Percentiles rank a stretch among this genome's conserved stretches.
Evolutionary conservation across 2,797 vertebrate species (phyloP).

Genomic region (Bovichtus diacanthus): DNA sequence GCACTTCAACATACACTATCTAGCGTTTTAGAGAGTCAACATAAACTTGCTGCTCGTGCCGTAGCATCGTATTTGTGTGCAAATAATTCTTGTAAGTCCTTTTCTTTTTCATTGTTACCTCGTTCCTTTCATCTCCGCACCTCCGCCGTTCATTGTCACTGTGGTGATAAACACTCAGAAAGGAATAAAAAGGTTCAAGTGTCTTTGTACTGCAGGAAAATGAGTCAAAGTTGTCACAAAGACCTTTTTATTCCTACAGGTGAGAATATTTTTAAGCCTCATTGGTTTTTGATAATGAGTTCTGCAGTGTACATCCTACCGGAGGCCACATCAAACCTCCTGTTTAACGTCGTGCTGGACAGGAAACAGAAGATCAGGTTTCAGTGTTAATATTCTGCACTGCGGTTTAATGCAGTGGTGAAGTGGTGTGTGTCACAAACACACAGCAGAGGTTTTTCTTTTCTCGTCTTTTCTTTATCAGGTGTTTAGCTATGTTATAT

Average conservation of each 20-base stretch:
- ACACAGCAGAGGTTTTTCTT: background rate
- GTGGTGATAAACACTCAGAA: slow-evolving; percentile 40
- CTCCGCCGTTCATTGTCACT: slow-evolving; percentile 45
- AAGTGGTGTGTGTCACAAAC: slow-evolving; percentile 30
- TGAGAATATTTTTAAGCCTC: slow-evolving; percentile 75
- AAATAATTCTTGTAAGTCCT: slow-evolving; percentile 2
- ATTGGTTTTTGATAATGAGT: slow-evolving; percentile 73
- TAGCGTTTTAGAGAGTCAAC: slow-evolving; percentile 75
- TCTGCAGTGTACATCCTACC: slow-evolving; percentile 56
- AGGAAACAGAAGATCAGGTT: slow-evolving; percentile 72
- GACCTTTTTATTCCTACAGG: slow-evolving; percentile 61
- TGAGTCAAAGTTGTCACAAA: slow-evolving; percentile 55
- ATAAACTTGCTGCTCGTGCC: slow-evolving; percentile 50
- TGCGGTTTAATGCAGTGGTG: slow-evolving; percentile 29
- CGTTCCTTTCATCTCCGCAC: slow-evolving; percentile 42
- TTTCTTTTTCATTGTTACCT: slow-evolving; percentile 1
- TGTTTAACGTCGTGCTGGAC: slow-evolving; percentile 48
- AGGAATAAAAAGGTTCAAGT: background rate
- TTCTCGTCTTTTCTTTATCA: background rate
- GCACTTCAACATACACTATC: slow-evolving; percentile 75
- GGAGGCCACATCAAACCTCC: slow-evolving; percentile 47
- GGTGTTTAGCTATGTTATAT: slow-evolving; percentile 9
- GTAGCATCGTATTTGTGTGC: background rate
- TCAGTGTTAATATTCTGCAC: slow-evolving; percentile 70
- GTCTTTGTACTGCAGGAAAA: slow-evolving; percentile 45